Percentiles rank a stretch among this genome's conserved stretches.
phyloP scores from a whole-genome alignment of 2,888 invertebrate species.

The Drosophila aldrichi region DNA sequence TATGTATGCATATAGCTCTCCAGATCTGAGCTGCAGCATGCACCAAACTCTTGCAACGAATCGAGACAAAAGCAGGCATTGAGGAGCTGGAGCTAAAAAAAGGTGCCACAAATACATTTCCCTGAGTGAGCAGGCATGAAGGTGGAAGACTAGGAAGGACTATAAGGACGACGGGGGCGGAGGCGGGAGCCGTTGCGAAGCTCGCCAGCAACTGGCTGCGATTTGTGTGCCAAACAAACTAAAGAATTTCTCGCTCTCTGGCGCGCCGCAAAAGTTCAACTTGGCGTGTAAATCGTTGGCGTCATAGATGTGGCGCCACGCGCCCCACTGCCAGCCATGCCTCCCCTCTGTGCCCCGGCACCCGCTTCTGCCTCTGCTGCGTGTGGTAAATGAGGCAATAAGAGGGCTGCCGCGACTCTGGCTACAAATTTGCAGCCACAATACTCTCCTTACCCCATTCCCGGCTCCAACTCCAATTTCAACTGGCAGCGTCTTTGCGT shows the following conservation, averaged over 20 bases:
- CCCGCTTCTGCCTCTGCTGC: background rate
- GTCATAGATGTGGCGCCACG: constrained; percentile 45
- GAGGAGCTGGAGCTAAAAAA: constrained; percentile 13
- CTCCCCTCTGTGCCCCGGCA: background rate
- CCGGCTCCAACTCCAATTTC: background rate
- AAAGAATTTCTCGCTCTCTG: constrained; percentile 35
- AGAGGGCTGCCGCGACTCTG: constrained; percentile 29
- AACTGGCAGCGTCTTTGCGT: constrained; percentile 19
- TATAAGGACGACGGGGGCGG: too few relatives aligned
- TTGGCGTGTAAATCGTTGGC: constrained; percentile 65
- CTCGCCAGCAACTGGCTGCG: constrained; percentile 32
- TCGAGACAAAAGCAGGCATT: constrained; percentile 28
- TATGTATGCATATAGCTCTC: background rate
- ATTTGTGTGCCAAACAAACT: constrained; percentile 36
- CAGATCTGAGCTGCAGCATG: constrained; percentile 15
- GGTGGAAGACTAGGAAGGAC: too few relatives aligned
- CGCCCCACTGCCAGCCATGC: background rate
- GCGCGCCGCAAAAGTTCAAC: constrained; percentile 46
- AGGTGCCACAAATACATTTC: constrained; percentile 42
- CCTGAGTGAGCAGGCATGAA: constrained; percentile 1
- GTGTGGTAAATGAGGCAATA: constrained; percentile 64
- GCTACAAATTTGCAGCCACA: constrained; percentile 22
- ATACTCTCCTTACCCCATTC: background rate
- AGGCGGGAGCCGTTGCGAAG: background rate
- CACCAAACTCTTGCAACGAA: constrained; percentile 26